Evolutionary conservation across 2,113 vertebrate species (phyloP).

Genomic region (Lophius piscatorius): DNA sequence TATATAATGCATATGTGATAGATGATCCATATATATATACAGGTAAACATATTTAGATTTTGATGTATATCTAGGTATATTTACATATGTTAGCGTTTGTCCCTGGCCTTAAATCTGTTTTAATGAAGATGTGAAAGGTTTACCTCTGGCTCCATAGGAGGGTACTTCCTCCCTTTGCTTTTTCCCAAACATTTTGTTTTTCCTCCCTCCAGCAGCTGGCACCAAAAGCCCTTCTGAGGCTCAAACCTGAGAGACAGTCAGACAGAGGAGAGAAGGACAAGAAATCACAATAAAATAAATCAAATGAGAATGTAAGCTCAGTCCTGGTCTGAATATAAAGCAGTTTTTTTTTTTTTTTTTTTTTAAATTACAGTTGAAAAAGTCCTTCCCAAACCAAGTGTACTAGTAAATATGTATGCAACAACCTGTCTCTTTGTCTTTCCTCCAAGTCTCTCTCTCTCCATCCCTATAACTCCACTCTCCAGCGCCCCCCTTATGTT

Average conservation of each 20-base stretch:
- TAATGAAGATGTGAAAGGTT: slow-evolving; percentile 7
- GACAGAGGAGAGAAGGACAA: neutral
- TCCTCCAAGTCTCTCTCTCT: slow-evolving; percentile 11
- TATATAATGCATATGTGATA: too few species aligned
- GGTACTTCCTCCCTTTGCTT: slow-evolving; percentile 95
- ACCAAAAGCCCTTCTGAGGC: slow-evolving; percentile 98
- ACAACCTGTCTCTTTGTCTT: slow-evolving; percentile 12
- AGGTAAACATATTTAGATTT: too few species aligned
- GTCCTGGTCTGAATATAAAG: neutral
- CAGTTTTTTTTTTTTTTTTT: neutral
- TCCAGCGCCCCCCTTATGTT: neutral
- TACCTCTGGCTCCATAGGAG: slow-evolving; percentile 93
- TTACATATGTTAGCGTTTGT: too few species aligned
- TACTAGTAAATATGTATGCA: slow-evolving; percentile 29
- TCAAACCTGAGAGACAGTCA: slow-evolving; percentile 85
- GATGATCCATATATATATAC: too few species aligned
- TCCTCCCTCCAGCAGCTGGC: slow-evolving; percentile 93
- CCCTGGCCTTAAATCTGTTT: slow-evolving; percentile 1
- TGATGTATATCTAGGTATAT: too few species aligned
- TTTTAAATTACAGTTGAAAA: slow-evolving; percentile 8
- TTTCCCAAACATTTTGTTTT: slow-evolving; percentile 97
- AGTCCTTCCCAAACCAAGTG: neutral
- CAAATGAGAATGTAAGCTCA: neutral
- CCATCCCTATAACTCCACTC: neutral
- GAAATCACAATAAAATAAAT: neutral